These are phyloP conservation scores for Stegastes partitus DNA, from an alignment of 2,113 vertebrate species.

Conservation along the genomic window DNA sequence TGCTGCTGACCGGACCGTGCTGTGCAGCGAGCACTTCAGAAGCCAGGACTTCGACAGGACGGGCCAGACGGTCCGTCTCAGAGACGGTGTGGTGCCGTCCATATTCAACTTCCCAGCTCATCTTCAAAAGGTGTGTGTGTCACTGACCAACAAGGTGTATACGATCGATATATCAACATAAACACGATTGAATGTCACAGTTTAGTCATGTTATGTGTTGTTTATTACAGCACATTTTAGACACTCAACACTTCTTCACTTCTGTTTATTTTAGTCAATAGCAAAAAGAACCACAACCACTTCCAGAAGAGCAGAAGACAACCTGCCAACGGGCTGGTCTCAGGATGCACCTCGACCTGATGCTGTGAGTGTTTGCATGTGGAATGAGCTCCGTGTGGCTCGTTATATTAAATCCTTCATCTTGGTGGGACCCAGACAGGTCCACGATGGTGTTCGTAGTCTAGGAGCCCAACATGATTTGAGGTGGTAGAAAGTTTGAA, in stretches of 20 bases:
- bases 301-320: background rate
- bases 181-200: no score
- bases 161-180: no score
- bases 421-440: accelerated
- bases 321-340: background rate
- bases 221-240: no score
- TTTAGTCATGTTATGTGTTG: no score
- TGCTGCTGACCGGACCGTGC: no score
- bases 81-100: background rate
- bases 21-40: conserved; percentile 8
- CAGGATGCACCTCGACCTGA: background rate
- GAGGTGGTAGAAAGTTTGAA: no score
- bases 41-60: background rate
- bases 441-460: no score
- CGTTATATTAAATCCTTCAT: background rate
- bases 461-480: no score
- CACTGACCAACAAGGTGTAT: no score
- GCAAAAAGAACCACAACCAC: background rate
- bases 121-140: conserved; percentile 30
- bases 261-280: background rate
- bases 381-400: no score
- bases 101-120: conserved; percentile 19
- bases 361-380: background rate
- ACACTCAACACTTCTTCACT: no score
- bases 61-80: conserved; percentile 12